A percentile compares a stretch with the other conserved stretches of the same genome.
Conservation (phyloP, 2,888 invertebrate species). For the Psylliodes chrysocephalus region DNA sequence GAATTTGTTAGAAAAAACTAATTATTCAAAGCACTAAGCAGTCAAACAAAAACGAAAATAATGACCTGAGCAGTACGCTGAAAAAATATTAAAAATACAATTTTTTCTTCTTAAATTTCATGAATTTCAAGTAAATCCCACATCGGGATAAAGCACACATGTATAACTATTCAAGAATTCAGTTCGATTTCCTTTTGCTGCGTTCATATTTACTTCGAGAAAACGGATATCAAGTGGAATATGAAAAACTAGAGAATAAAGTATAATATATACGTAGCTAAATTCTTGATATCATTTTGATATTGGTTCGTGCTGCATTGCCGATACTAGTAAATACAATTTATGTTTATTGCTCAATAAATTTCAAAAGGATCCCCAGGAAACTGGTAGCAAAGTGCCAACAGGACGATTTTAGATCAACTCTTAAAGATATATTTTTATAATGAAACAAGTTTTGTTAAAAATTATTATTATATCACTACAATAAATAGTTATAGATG, state of each 20-base stretch:
- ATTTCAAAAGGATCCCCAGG: slow-evolving; percentile 53
- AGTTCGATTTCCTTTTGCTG: background rate
- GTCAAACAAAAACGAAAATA: too few relatives aligned
- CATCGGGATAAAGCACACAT: background rate
- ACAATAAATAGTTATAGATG: too few relatives aligned
- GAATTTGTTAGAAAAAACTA: too few relatives aligned
- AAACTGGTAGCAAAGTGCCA: slow-evolving; percentile 41
- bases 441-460: too few relatives aligned
- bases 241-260: slow-evolving; percentile 22
- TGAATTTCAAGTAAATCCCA: background rate
- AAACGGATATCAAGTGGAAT: slow-evolving; percentile 8
- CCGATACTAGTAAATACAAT: slow-evolving; percentile 54
- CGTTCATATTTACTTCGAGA: slow-evolving; percentile 6
- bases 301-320: slow-evolving; percentile 34
- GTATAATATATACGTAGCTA: slow-evolving; percentile 32
- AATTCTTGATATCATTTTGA: slow-evolving; percentile 34
- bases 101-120: too few relatives aligned
- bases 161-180: slow-evolving; percentile 10
- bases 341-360: slow-evolving; percentile 60
- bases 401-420: background rate
- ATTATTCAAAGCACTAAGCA: too few relatives aligned
- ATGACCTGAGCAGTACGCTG: too few relatives aligned
- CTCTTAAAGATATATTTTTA: too few relatives aligned
- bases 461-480: too few relatives aligned
- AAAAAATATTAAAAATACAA: too few relatives aligned